Evolutionary conservation across 2,797 vertebrate genomes (phyloP).

Genomic region (Gallinago solitaria): DNA sequence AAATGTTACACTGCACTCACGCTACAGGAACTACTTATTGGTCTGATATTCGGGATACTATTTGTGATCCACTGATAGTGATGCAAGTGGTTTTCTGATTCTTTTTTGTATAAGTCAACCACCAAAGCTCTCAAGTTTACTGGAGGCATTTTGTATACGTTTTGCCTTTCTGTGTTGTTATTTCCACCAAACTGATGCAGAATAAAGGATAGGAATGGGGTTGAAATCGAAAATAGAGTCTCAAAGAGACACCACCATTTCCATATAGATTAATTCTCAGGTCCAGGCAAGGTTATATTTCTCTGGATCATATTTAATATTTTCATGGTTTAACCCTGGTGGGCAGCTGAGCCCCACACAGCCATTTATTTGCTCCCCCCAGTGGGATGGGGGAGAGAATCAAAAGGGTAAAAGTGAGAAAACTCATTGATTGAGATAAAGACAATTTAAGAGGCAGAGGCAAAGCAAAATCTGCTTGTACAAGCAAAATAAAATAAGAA

Average conservation of each 20-base stretch:
- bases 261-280: background rate
- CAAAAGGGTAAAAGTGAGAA: background rate
- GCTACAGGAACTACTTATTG: background rate
- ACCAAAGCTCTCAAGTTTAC: background rate
- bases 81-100: background rate
- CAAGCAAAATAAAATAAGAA: background rate
- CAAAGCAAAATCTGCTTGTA: background rate
- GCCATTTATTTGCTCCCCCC: fast-evolving
- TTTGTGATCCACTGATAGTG: background rate
- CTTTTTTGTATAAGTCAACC: background rate
- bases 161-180: background rate
- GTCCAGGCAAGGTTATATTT: background rate
- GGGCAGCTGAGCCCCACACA: background rate
- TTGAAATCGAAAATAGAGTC: background rate
- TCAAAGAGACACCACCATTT: background rate
- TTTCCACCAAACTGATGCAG: background rate
- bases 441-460: background rate
- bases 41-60: background rate
- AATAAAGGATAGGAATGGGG: background rate
- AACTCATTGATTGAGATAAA: background rate
- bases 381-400: background rate
- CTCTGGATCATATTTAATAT: background rate
- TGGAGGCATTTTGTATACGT: background rate
- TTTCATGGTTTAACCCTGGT: background rate
- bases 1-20: background rate